Base-by-base conservation (phyloP, 2,113 vertebrate species). In the Eulemur rufifrons region DNA sequence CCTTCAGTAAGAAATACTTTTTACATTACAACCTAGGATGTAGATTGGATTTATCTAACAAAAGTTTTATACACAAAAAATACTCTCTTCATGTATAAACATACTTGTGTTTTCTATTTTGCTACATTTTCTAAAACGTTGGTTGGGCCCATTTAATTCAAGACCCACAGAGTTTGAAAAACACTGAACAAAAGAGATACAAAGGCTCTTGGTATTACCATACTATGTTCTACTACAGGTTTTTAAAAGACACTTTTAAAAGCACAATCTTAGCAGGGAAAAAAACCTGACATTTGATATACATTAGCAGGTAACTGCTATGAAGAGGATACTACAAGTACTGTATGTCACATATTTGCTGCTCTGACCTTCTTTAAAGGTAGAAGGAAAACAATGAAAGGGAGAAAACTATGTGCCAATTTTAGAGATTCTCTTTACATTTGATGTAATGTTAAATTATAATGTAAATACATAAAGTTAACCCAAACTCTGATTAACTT, bases 271-370 rank as follows among this genome's bases (percentile, higher is more conserved):
- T 95, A 85, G 61, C 82, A 95, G 96, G 59, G 47, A 66, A 96
- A 96, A 93, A 74, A 90, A 56, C 32, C 34, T 47, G 6, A 32
- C 82, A 86, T 8, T 76, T 86, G 0, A 7, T 66, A 91, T 13
- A 82, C 32, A 37, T 45, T 47, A 64, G 92, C 92, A 98, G 52
- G 47, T 45, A 97, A 78, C n/a, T 94, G 89, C 92, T 97, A 63
- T 84, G 45, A 95, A 92, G 52, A 95, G 80, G 10, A 59, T 66
- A 8, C 42, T 39, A 76, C 21, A 71, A 52, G 11, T 81, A 86
- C 42, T 17, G 14, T 12, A 52, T 85, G 98, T 97, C 71, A 93
- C 54, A 95, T 42, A 81, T 81, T 85, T 94, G 63, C 11, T 76
- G 45, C 32, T 81, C 50, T 94, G 29, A 82, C 18, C 17, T 12